phyloP scores from a whole-genome alignment of 2,797 vertebrate genomes.

The Pipistrellus pipistrellus region DNA sequence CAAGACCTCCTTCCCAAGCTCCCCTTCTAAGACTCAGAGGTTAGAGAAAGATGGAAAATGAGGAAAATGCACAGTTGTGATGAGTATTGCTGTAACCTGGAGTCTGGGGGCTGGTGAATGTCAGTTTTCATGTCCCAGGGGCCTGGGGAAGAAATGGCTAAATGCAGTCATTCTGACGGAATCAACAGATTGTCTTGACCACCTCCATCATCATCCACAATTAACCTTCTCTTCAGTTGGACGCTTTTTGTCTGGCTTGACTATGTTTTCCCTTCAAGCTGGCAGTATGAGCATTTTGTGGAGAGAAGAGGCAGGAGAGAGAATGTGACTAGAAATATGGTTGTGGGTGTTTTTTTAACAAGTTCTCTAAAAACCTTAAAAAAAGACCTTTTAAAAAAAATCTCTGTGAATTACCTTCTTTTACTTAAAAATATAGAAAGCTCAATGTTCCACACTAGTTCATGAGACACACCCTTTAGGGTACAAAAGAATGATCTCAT shows the following conservation, averaged over 20 bases:
- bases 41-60: neutral
- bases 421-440: slow-evolving; percentile 67
- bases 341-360: slow-evolving; percentile 80
- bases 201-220: neutral
- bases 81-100: neutral
- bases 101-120: no score
- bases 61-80: neutral
- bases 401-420: slow-evolving; percentile 72
- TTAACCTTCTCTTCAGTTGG: slow-evolving; percentile 58
- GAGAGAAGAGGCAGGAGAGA: slow-evolving; percentile 63
- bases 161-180: neutral
- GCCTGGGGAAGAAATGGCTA: neutral
- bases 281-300: slow-evolving; percentile 71
- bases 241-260: slow-evolving; percentile 59
- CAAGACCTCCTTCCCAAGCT: neutral
- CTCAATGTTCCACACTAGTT: slow-evolving; percentile 39
- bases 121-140: neutral
- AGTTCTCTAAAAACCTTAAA: slow-evolving; percentile 74
- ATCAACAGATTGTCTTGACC: neutral
- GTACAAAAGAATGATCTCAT: slow-evolving; percentile 56
- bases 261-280: slow-evolving; percentile 61
- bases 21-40: neutral
- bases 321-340: slow-evolving; percentile 76
- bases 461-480: neutral
- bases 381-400: slow-evolving; percentile 71